Percentiles rank a stretch among this genome's conserved stretches.
Conservation (phyloP, 64 coral and sea anemone species). For the Montipora sp. region DNA sequence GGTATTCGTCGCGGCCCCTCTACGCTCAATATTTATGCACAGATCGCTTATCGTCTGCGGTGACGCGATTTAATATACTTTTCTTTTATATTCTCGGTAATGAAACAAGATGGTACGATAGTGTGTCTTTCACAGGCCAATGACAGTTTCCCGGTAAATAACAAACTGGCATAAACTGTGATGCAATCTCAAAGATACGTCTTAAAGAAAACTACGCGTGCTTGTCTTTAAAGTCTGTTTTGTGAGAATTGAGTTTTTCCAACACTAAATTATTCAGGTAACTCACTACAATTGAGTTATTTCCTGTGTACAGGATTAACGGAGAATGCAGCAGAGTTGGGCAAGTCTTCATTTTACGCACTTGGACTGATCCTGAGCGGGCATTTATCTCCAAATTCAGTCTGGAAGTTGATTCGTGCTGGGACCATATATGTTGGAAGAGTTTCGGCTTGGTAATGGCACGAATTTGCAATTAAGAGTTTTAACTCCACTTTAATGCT, state of each 20-base stretch:
- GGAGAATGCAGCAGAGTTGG: too few species aligned
- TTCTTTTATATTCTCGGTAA: too few species aligned
- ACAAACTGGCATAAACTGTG: background rate
- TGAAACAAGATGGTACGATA: too few species aligned
- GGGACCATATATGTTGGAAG: background rate
- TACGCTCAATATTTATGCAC: too few species aligned
- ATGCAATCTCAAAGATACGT: background rate
- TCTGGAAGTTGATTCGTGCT: background rate
- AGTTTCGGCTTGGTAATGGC: background rate
- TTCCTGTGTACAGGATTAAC: too few species aligned
- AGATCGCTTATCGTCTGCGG: too few species aligned
- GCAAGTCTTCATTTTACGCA: background rate
- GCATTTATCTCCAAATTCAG: background rate
- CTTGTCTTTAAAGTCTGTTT: background rate
- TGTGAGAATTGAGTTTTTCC: background rate
- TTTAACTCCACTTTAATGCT: background rate
- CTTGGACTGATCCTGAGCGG: background rate
- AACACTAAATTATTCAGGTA: constrained; percentile 17
- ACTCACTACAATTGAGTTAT: too few species aligned
- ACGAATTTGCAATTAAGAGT: background rate
- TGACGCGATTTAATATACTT: too few species aligned
- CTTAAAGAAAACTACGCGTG: too few species aligned
- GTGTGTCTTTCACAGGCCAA: too few species aligned
- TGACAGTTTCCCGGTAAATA: background rate
- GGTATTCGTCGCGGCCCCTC: too few species aligned